A percentile compares a stretch with the other conserved stretches of the same genome.
Evolutionary conservation across 2,888 invertebrate genomes (phyloP).

Genomic region (Mesopsocus fuscifrons): DNA sequence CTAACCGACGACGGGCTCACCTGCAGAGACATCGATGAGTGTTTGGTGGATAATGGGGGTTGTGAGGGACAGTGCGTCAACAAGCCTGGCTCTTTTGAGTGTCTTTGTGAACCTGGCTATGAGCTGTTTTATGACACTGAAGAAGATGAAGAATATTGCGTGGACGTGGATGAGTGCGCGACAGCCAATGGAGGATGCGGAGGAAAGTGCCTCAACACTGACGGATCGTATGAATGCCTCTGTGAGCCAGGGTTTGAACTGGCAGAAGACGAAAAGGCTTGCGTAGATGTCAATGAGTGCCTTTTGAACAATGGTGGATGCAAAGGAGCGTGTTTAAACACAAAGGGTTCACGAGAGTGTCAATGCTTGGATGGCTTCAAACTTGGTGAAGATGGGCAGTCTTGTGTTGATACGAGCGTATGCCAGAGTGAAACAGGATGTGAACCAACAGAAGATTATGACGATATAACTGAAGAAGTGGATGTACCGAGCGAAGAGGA

Average conservation of each 20-base stretch:
- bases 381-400: not conserved
- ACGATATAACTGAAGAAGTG: not conserved
- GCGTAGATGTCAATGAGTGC: not conserved
- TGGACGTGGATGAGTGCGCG: constrained; percentile 6
- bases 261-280: constrained; percentile 20
- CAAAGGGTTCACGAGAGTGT: not conserved
- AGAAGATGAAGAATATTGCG: not conserved
- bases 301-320: constrained; percentile 14
- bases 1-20: not conserved
- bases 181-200: constrained; percentile 25
- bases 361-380: not conserved
- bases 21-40: constrained; percentile 34
- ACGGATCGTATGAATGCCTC: constrained; percentile 28
- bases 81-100: constrained; percentile 31
- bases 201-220: constrained; percentile 25
- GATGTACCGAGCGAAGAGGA: not conserved
- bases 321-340: constrained; percentile 25
- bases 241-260: constrained; percentile 27
- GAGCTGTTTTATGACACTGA: constrained; percentile 22
- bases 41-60: constrained; percentile 29
- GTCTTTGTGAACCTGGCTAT: constrained; percentile 31
- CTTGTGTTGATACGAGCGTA: not conserved
- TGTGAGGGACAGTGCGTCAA: constrained; percentile 35
- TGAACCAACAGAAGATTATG: not conserved
- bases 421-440: not conserved